Conservation (phyloP, 2,888 invertebrate species). For the Notocelia uddmanniana region DNA sequence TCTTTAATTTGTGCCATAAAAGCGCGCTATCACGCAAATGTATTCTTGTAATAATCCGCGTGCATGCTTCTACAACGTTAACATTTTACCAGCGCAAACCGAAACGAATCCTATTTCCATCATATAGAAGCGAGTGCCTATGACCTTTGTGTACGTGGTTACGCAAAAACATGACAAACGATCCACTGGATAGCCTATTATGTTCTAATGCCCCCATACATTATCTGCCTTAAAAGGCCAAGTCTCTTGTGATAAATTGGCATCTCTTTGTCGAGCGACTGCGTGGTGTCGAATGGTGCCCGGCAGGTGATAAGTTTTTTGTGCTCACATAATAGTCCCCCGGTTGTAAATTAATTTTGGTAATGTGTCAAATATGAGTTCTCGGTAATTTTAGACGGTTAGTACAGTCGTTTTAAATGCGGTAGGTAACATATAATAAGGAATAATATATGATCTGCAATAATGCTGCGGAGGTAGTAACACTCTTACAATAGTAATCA, state of each 20-base stretch:
- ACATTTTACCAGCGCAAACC: constrained; percentile 4
- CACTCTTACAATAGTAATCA: too few relatives aligned
- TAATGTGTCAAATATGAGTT: constrained; percentile 36
- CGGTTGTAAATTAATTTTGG: constrained; percentile 43
- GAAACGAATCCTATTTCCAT: constrained; percentile 43
- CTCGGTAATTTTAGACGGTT: constrained; percentile 29
- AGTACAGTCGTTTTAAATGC: constrained; percentile 21
- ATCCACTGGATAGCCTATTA: constrained; percentile 76
- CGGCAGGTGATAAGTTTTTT: constrained; percentile 63
- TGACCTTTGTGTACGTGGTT: constrained; percentile 47
- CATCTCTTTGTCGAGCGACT: constrained; percentile 60
- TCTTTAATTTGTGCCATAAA: background rate
- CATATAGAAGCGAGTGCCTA: constrained; percentile 42
- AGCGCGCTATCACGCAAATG: background rate
- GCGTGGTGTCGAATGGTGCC: constrained; percentile 52
- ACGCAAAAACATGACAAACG: constrained; percentile 77
- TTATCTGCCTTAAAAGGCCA: constrained; percentile 76
- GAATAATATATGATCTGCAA: background rate
- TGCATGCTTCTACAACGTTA: constrained; percentile 22
- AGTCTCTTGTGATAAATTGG: constrained; percentile 75
- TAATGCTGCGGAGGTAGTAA: background rate
- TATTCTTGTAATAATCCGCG: constrained; percentile 32
- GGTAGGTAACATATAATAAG: constrained; percentile 32
- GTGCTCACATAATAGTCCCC: constrained; percentile 32
- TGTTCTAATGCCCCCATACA: constrained; percentile 82